phyloP scores from a whole-genome alignment of 2,888 invertebrate genomes.

The Liodrosophila aerea region DNA sequence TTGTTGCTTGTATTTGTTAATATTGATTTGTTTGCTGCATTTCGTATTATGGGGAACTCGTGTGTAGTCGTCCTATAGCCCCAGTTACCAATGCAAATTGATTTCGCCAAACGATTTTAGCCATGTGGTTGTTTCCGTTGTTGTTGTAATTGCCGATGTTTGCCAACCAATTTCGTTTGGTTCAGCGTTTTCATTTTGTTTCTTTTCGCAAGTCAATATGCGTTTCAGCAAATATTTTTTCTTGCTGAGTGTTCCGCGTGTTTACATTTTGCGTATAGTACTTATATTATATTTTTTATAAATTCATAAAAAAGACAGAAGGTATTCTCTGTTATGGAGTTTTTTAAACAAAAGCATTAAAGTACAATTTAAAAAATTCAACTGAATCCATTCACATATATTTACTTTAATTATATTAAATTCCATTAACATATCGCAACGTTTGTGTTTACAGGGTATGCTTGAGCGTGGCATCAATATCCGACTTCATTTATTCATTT shows the following conservation, averaged over 20 bases:
- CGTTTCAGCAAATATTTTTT: constrained; percentile 74
- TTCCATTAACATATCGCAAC: neutral
- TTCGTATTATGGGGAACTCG: constrained; percentile 37
- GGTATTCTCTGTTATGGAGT: neutral
- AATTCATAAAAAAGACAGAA: constrained; percentile 2
- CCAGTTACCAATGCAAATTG: constrained; percentile 56
- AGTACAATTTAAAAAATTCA: too few relatives aligned
- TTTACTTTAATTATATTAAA: too few relatives aligned
- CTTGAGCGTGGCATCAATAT: neutral
- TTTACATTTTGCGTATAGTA: constrained; percentile 18
- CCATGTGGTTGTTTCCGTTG: constrained; percentile 31
- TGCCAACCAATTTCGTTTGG: constrained; percentile 67
- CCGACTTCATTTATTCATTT: constrained; percentile 4
- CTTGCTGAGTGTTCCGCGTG: constrained; percentile 46
- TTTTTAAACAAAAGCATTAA: neutral
- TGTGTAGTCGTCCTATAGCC: neutral
- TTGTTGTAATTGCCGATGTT: constrained; percentile 51
- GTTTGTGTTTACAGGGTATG: neutral
- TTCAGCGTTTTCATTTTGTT: constrained; percentile 20
- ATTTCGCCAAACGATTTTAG: constrained; percentile 53
- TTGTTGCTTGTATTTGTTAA: constrained; percentile 60
- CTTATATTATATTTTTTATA: constrained; percentile 18
- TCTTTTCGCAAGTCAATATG: constrained; percentile 68
- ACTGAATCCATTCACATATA: too few relatives aligned
- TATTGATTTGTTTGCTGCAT: constrained; percentile 72